These are phyloP conservation scores for Phrynocephalus guinanensis DNA, from an alignment of 2,797 vertebrate species.

Conservation along the genomic window DNA sequence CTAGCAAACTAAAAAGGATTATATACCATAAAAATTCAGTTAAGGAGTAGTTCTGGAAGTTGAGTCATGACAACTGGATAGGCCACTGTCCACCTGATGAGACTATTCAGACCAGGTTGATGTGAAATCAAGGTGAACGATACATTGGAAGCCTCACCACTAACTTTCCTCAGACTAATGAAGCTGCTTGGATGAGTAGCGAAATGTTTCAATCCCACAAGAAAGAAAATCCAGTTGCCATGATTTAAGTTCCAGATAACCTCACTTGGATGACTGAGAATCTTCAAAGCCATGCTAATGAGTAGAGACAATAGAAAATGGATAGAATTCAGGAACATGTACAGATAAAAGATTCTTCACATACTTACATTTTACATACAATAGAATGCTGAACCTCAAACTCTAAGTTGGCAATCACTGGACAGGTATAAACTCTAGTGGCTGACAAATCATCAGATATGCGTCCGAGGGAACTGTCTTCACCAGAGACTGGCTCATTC, in stretches of 20 bases:
- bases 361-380: constrained; percentile 92
- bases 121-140: no score
- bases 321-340: neutral
- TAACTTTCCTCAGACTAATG: no score
- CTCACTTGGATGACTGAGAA: no score
- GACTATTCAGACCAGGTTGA: no score
- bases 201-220: no score
- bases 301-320: neutral
- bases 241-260: no score
- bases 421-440: constrained; percentile 92
- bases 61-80: no score
- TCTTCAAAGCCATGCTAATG: neutral
- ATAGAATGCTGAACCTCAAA: constrained; percentile 99
- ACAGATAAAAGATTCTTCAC: neutral
- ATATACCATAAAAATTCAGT: neutral
- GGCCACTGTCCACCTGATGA: no score
- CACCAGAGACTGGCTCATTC: constrained; percentile 82
- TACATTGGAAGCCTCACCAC: no score
- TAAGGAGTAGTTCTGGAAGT: no score
- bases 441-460: constrained; percentile 85
- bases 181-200: no score
- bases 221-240: no score
- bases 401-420: constrained; percentile 94
- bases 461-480: constrained; percentile 80
- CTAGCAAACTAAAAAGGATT: neutral